These are phyloP conservation scores for Cassiopea andromeda DNA, from an alignment of 30 jellyfish, hydroid and myxozoan species.

Conservation along the genomic window DNA sequence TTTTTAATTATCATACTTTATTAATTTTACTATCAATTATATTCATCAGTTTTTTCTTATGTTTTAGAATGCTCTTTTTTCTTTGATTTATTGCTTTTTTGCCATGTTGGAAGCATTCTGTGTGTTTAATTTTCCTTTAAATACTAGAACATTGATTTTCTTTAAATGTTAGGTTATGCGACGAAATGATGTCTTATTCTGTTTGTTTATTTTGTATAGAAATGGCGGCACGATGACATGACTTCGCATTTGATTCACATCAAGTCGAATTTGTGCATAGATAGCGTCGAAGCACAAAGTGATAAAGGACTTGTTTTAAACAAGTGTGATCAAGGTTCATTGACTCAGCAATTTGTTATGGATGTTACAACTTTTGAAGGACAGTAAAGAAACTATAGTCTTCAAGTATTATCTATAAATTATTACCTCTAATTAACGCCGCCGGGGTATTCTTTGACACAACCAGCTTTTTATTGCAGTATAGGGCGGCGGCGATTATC, in stretches of 20 bases:
- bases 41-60: neutral
- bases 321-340: constrained; percentile 70
- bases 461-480: too few relatives aligned
- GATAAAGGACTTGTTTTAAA: constrained; percentile 78
- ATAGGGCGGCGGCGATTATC: too few relatives aligned
- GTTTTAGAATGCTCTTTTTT: too few relatives aligned
- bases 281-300: constrained; percentile 76
- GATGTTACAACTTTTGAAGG: constrained; percentile 69
- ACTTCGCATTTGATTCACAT: constrained; percentile 65
- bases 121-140: too few relatives aligned
- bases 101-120: too few relatives aligned
- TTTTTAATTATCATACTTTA: neutral
- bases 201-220: constrained; percentile 48
- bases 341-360: constrained; percentile 77
- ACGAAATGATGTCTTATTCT: neutral
- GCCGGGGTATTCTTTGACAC: too few relatives aligned
- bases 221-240: constrained; percentile 91
- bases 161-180: too few relatives aligned
- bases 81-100: too few relatives aligned
- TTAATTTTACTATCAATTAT: too few relatives aligned
- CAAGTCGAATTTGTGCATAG: constrained; percentile 76
- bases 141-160: too few relatives aligned
- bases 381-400: neutral
- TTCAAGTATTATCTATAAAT: too few relatives aligned
- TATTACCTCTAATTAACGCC: too few relatives aligned